These are phyloP conservation scores for Ryuthela nishihirai DNA, from an alignment of 2,888 invertebrate genomes.

Conservation along the genomic window DNA sequence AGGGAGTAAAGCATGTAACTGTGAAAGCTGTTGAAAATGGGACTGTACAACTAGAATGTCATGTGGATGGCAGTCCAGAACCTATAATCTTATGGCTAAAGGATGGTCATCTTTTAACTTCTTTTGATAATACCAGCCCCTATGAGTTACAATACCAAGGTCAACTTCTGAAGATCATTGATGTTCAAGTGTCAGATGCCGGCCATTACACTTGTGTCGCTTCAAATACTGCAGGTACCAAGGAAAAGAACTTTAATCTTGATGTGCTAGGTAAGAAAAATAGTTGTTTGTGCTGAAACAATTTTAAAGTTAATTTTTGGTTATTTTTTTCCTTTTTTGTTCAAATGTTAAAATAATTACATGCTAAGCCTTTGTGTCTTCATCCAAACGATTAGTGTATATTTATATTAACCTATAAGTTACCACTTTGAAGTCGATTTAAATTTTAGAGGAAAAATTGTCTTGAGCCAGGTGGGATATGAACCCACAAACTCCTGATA, in stretches of 20 bases:
- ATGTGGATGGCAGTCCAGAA: constrained; percentile 54
- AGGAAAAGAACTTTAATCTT: constrained; percentile 51
- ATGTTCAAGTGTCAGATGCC: constrained; percentile 10
- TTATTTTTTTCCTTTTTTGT: no score
- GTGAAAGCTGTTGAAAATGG: constrained; percentile 55
- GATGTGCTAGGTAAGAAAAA: constrained; percentile 49
- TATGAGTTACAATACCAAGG: constrained; percentile 18
- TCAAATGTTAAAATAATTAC: no score
- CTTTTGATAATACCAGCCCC: constrained; percentile 1
- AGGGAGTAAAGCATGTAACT: constrained; percentile 20
- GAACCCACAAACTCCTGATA: no score
- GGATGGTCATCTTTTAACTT: constrained; percentile 19
- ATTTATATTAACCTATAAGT: no score
- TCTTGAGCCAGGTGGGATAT: no score
- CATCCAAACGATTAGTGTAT: no score
- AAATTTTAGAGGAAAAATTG: no score
- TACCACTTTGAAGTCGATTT: no score
- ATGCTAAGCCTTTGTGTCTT: no score
- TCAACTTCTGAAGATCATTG: constrained; percentile 14
- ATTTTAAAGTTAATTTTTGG: no score
- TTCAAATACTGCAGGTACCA: constrained; percentile 54
- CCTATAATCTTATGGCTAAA: constrained; percentile 47
- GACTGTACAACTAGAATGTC: constrained; percentile 57
- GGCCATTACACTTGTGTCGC: constrained; percentile 53
- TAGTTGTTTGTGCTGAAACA: no score